These are phyloP conservation scores for Hemitrygon akajei DNA, from an alignment of 2,797 vertebrate species.

Conservation along the genomic window DNA sequence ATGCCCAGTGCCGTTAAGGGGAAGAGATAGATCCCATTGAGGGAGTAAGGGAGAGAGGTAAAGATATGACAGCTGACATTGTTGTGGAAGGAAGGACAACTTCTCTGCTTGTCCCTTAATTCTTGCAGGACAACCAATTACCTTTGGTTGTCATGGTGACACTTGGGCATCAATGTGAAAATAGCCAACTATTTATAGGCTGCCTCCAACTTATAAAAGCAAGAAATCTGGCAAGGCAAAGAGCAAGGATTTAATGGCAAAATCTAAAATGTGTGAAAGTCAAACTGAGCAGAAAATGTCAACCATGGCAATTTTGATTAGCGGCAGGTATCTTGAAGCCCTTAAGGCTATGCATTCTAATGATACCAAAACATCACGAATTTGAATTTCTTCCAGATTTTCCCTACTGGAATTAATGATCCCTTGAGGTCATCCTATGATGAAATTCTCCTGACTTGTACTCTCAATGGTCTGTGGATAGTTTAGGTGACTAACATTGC, in stretches of 20 bases:
- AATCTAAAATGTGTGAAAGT: neutral
- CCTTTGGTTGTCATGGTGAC: no score
- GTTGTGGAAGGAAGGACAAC: neutral
- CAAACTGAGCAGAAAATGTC: neutral
- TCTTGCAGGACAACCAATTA: no score
- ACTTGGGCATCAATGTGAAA: no score
- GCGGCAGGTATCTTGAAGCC: neutral
- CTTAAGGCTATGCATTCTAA: neutral
- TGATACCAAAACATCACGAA: neutral
- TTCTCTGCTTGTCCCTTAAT: no score
- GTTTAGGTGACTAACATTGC: neutral
- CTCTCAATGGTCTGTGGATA: neutral
- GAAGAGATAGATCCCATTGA: neutral
- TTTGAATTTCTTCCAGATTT: neutral
- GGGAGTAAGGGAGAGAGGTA: neutral
- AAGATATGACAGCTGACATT: neutral
- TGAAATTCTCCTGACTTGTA: neutral
- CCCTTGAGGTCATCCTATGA: neutral
- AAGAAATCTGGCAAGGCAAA: neutral
- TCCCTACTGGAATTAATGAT: neutral
- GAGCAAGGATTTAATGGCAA: neutral
- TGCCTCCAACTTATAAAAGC: neutral
- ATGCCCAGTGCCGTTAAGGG: neutral
- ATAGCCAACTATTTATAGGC: neutral
- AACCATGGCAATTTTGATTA: neutral